These are phyloP conservation scores for Erinaceus europaeus DNA, from an alignment of 2,113 vertebrate species.

Conservation along the genomic window DNA sequence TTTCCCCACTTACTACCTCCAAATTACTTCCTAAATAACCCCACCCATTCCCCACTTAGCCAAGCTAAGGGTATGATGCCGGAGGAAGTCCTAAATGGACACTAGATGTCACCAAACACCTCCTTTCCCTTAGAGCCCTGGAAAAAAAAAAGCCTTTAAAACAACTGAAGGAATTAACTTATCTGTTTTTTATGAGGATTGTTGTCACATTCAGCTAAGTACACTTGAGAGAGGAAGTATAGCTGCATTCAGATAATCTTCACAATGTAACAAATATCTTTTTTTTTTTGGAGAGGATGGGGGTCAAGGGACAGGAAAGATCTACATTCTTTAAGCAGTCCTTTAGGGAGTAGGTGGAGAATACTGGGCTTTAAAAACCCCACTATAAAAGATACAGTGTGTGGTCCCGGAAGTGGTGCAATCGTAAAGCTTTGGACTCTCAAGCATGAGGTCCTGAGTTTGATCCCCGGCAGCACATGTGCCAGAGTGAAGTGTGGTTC, in stretches of 20 bases:
- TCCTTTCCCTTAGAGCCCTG: slow-evolving; percentile 71
- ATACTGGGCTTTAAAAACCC: background rate
- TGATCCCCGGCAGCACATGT: too few relatives aligned
- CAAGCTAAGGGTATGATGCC: slow-evolving; percentile 5
- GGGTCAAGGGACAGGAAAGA: slow-evolving; percentile 21
- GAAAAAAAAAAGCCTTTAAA: slow-evolving; percentile 59
- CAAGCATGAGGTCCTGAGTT: too few relatives aligned
- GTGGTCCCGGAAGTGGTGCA: too few relatives aligned
- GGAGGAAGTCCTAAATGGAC: slow-evolving; percentile 72
- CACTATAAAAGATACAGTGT: background rate
- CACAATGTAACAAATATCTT: slow-evolving; percentile 52
- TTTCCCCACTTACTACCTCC: slow-evolving; percentile 30
- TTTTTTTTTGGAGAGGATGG: background rate
- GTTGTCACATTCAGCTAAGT: slow-evolving; percentile 77
- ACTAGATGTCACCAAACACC: slow-evolving; percentile 83
- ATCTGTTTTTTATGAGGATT: slow-evolving; percentile 66
- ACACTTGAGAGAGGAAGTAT: slow-evolving; percentile 69
- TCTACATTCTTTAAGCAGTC: slow-evolving; percentile 2
- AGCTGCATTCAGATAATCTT: slow-evolving; percentile 62
- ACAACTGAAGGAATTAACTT: slow-evolving; percentile 74
- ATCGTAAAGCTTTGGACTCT: too few relatives aligned
- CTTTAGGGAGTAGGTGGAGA: background rate
- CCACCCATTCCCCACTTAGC: slow-evolving; percentile 34
- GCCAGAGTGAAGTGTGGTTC: too few relatives aligned
- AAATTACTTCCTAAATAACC: slow-evolving; percentile 7